phyloP scores from a whole-genome alignment of 2,888 invertebrate species.

The Eupeodes luniger region DNA sequence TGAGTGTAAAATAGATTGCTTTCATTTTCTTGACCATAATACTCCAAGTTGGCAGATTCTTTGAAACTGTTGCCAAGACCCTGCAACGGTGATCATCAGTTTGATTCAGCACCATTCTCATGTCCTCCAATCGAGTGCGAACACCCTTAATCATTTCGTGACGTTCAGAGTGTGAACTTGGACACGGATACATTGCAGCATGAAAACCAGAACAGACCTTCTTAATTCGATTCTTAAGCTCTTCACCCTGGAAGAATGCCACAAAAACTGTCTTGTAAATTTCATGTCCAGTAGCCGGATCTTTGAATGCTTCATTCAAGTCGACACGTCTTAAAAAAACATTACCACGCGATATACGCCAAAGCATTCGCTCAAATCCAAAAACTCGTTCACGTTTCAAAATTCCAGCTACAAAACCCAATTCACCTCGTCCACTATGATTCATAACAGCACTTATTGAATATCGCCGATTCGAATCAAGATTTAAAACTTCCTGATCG shows the following conservation, averaged over 20 bases:
- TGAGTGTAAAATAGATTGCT: constrained; percentile 95
- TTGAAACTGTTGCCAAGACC: constrained; percentile 90
- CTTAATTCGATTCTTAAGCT: constrained; percentile 90
- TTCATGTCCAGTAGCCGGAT: constrained; percentile 86
- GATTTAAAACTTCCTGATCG: constrained; percentile 77
- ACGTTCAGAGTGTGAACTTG: constrained; percentile 90
- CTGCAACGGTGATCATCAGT: constrained; percentile 92
- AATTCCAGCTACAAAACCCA: constrained; percentile 91
- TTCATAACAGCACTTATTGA: not conserved
- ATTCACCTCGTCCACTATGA: constrained; percentile 35
- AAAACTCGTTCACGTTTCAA: constrained; percentile 90
- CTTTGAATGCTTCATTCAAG: constrained; percentile 86
- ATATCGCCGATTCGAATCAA: constrained; percentile 76
- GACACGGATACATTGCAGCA: constrained; percentile 92
- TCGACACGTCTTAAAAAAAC: constrained; percentile 91
- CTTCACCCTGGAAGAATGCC: constrained; percentile 91
- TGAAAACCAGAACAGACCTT: constrained; percentile 93
- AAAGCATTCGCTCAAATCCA: constrained; percentile 92
- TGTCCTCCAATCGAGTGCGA: constrained; percentile 91
- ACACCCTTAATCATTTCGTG: constrained; percentile 92
- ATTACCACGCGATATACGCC: constrained; percentile 92
- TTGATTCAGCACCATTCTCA: constrained; percentile 89
- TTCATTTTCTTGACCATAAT: constrained; percentile 93
- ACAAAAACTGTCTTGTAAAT: constrained; percentile 91
- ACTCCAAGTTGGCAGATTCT: constrained; percentile 91